Base-by-base conservation (phyloP, 2,888 invertebrate genomes). In the Andrena camellia region DNA sequence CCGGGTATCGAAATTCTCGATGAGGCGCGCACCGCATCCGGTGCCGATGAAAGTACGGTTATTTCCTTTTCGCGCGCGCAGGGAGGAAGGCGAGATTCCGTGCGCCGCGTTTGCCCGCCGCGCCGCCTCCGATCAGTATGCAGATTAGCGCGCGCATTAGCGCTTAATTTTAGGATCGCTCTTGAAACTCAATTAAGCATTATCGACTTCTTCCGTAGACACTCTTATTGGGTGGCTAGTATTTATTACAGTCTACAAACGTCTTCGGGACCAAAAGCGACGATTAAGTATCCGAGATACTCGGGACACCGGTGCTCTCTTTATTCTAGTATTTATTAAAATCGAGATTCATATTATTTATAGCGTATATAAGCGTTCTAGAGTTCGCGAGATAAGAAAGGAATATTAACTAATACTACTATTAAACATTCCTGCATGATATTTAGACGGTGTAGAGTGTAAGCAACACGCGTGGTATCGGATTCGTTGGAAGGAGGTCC, bases 1-100 rank as follows among this genome's bases (percentile, higher is more conserved):
- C 23, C 31, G 76, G 69, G 50, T 84, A 84, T 84, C 84, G 80
- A 83, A 84, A 84, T 84, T 80, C 80, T 70, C 63, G 72, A 72
- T 72, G 74, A 83, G 83, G 57, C 81, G 57, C 81, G 63, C 72
- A 33, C 70, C 62, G 48, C 62, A 67, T 83, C 83, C 83, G 83
- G 82, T 82, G 66, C 59, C 78, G 70, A 83, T 64, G 59, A 54
- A 83, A 76, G 81, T 83, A 82, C 82, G 82, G 82, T 82, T 83
- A 64, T 83, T 73, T 73, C 78, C 54, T 64, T 77, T 57, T 50
- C 31, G 59, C 7, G 42, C 26, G 23, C 42, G 52, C 31, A 67
- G 48, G 50, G 57, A 69, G 59, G 35, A 33, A 8, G 64, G 26
- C 13, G 29, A 81, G 29, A 81, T 69, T 67, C 20, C 66, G 59